phyloP scores from a whole-genome alignment of 2,113 vertebrate genomes.

The Fulmarus glacialis region DNA sequence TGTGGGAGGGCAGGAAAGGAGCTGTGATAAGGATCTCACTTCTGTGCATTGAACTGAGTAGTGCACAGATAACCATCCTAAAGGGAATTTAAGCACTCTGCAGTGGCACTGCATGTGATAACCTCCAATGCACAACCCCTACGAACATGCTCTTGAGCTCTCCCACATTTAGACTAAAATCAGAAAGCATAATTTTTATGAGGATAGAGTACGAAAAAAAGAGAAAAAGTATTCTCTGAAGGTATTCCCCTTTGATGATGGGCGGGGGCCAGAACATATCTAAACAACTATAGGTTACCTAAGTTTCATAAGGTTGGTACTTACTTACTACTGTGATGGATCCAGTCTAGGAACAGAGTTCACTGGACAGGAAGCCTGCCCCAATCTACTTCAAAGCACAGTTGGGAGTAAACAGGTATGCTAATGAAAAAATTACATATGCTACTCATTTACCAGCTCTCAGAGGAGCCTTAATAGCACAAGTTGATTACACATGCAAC shows the following conservation, averaged over 20 bases:
- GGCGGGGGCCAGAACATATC: not conserved
- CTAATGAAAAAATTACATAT: conserved; percentile 37
- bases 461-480: conserved; percentile 13
- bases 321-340: not conserved
- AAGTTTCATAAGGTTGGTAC: not conserved
- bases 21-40: not conserved
- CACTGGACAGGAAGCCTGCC: not conserved
- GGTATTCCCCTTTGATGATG: not conserved
- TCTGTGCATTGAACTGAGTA: not conserved
- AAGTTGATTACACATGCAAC: conserved; percentile 9
- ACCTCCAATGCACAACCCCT: not conserved
- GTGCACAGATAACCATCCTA: not conserved
- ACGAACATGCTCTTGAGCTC: not conserved
- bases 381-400: conserved; percentile 29
- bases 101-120: not conserved
- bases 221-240: not conserved
- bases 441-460: conserved; percentile 32
- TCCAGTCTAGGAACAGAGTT: not conserved
- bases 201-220: not conserved
- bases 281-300: not conserved
- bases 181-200: not conserved
- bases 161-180: not conserved
- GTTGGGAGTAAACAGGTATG: not conserved
- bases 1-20: not conserved
- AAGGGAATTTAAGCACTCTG: not conserved